Evolutionary conservation across 2,888 invertebrate genomes (phyloP), one percentile per base, ranked within the genome.

Genomic region (Lochmaea capreae): DNA sequence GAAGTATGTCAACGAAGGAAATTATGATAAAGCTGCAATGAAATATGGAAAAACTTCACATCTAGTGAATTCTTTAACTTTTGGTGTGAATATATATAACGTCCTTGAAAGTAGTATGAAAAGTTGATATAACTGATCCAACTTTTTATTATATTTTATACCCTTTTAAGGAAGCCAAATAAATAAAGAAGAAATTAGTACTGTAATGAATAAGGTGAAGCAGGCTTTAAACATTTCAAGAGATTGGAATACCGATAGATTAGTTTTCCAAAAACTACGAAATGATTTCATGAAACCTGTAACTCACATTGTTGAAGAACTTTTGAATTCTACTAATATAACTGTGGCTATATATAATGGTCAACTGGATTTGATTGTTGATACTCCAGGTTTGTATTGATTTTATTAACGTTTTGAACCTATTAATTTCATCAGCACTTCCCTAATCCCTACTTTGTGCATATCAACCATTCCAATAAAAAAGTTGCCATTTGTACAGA

Each of bases 331-430:
- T 79, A 94, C 94, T 0, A 87, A 90, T 67, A 87, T 95, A 18
- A 90, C 91, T 67, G 89, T 95, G 1, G 90, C 90, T 46, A 92
- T 95, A 18, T 93, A 93, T 83, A 93, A 92, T 78, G 95, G 95
- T 43, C 95, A 96, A 82, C 88, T 96, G 76, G 96, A 97, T 86
- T 89, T 96, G 18, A 95, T 96, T 82, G 95, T 95, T 76, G 92
- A 93, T 81, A 95, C 95, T 16, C 91, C 93, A 78, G 96, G 95
- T 77, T 33, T 65, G 62, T 22, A 54, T 18, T 42, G n/a, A 33
- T 16, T 42, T 10, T 58, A 10, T 14, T 46, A 63, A 42, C 14
- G 8, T n/a, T 58, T 8, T 57, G 8, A n/a, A n/a, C n/a, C n/a
- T n/a, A n/a, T n/a, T n/a, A n/a, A n/a, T n/a, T n/a, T n/a, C n/a